Evolutionary conservation across 2,113 vertebrate species (phyloP), one percentile per base, ranked within the genome.

Genomic region (Bambusicola thoracicus): DNA sequence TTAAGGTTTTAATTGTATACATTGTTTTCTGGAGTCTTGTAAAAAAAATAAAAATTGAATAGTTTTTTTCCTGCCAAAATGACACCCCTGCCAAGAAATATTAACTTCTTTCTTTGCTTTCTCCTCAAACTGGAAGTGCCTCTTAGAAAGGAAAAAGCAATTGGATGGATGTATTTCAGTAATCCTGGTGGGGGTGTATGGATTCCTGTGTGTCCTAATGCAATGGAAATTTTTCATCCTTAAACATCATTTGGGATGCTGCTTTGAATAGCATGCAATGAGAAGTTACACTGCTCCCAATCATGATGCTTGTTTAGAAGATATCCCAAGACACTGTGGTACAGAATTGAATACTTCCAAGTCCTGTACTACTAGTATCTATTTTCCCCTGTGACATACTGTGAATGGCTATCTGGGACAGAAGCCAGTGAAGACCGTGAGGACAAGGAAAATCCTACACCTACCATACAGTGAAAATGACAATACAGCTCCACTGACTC

Each of bases 141-240:
- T 88, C 83, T 70, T 58, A 59, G 12, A 80, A 40, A 10, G 13
- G 74, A 49, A 30, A 44, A 81, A 87, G 8, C n/a, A 59, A 43
- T 34, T 53, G 36, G 19, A 66, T 51, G 68, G 20, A 51, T 22
- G 22, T 46, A 2, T 34, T 56, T 13, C 53, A 58, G 16, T 11
- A 46, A 22, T 67, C 13, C 22, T 84, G 21, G 22, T 17, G 36
- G 30, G 3, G 18, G 2, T 17, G 5, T 0, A 0, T 40, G 27
- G 15, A 36, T 36, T 78, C 46, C 38, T 81, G 20, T 29, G 41
- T 29, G 32, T 22, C 18, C 27, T 17, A 38, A 78, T 19, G 40
- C 13, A 67, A 44, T 55, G 24, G 34, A 51, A 72, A 65, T 53
- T 63, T 73, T 85, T 49, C 84, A 61, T 44, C 32, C 11, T 81